Conservation (phyloP, 2,888 invertebrate species). For the Drosophila ezoana region DNA sequence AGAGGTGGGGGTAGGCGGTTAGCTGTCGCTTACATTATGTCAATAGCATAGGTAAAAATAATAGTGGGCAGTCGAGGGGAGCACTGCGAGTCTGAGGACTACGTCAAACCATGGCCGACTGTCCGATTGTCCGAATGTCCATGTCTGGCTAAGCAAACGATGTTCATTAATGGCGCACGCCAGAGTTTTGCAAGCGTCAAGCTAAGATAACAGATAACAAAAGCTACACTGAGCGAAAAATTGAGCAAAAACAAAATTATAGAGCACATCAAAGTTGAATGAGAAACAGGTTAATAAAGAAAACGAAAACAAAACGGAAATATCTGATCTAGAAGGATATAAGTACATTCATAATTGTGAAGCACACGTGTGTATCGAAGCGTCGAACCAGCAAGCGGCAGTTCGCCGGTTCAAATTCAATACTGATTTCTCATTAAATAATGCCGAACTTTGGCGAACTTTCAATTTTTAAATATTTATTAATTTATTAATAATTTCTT, state of each 20-base stretch:
- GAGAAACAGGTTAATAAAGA: neutral
- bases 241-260: neutral
- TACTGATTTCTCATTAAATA: no score
- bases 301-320: no score
- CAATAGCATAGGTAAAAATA: constrained; percentile 63
- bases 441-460: no score
- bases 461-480: no score
- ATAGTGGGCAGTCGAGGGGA: constrained; percentile 5
- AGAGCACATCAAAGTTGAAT: neutral
- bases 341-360: no score
- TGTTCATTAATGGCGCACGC: constrained; percentile 78
- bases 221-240: constrained; percentile 38
- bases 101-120: neutral
- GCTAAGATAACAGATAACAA: constrained; percentile 74
- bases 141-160: constrained; percentile 75
- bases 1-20: constrained; percentile 16
- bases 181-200: constrained; percentile 62
- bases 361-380: no score
- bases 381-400: no score
- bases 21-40: constrained; percentile 73
- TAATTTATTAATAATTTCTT: no score
- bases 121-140: constrained; percentile 32
- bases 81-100: neutral
- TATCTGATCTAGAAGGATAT: no score
- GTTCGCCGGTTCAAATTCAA: no score